A percentile compares a stretch with the other conserved stretches of the same genome.
Conservation (phyloP, 2,888 invertebrate genomes). For the Prosapia bicincta region DNA sequence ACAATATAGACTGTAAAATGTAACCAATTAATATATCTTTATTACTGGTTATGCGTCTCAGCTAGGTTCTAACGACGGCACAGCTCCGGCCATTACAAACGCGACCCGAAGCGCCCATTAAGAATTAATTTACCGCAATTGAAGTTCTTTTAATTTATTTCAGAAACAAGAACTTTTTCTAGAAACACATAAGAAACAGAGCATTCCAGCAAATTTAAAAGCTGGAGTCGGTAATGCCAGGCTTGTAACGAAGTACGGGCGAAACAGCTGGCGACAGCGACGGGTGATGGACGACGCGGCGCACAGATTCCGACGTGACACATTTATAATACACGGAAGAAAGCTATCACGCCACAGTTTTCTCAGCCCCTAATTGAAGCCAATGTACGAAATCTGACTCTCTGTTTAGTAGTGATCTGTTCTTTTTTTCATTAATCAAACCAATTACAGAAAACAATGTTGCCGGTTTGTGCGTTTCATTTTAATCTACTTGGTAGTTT, state of each 20-base stretch:
- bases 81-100: not conserved
- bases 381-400: not conserved
- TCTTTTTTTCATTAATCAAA: not conserved
- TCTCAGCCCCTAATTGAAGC: not conserved
- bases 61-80: no score
- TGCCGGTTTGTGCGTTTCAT: no score
- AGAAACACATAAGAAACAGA: not conserved
- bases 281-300: not conserved
- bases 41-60: no score
- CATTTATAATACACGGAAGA: not conserved
- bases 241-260: not conserved
- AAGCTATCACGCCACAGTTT: not conserved
- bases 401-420: not conserved
- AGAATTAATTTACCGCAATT: not conserved
- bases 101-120: not conserved
- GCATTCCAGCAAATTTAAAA: not conserved
- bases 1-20: no score
- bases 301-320: not conserved
- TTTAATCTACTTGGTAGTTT: no score
- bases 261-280: not conserved
- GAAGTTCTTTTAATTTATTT: not conserved
- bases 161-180: not conserved
- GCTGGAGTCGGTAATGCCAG: not conserved
- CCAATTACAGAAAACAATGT: not conserved
- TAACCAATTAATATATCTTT: no score